A percentile compares a stretch with the other conserved stretches of the same genome.
Evolutionary conservation across 2,888 invertebrate species (phyloP).

Genomic region (Frankliniella intonsa): DNA sequence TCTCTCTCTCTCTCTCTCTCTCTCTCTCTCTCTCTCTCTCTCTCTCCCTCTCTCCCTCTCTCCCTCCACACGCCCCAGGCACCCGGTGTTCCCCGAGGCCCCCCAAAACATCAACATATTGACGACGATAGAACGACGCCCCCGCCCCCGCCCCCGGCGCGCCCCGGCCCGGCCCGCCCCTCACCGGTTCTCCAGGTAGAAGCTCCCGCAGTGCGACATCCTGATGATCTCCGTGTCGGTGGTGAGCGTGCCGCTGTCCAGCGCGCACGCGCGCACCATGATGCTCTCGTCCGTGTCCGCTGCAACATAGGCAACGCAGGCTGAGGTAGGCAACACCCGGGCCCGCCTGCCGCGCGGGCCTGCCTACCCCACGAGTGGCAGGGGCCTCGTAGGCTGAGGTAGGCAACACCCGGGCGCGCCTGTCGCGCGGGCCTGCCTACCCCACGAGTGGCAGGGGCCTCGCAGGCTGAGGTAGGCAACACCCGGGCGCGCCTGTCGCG

Average conservation of each 20-base stretch:
- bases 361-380: not conserved
- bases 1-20: too few relatives aligned
- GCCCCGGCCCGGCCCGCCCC: conserved; percentile 35
- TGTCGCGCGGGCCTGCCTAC: not conserved
- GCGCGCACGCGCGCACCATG: conserved; percentile 87
- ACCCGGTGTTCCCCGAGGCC: not conserved
- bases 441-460: not conserved
- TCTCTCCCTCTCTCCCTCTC: too few relatives aligned
- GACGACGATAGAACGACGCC: not conserved
- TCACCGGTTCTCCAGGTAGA: conserved; percentile 81
- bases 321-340: not conserved
- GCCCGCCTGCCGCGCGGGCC: not conserved
- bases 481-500: not conserved
- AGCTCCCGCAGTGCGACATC: conserved; percentile 96
- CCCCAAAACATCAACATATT: conserved; percentile 13
- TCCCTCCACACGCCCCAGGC: not conserved
- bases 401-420: not conserved
- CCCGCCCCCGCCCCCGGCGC: not conserved
- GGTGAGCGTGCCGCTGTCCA: conserved; percentile 91
- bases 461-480: not conserved
- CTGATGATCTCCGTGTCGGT: conserved; percentile 94
- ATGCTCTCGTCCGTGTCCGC: conserved; percentile 76
- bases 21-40: too few relatives aligned
- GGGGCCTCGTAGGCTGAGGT: not conserved
- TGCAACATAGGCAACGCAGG: conserved; percentile 43